Evolutionary conservation across 2,113 vertebrate genomes (phyloP), one percentile per base, ranked within the genome.

Genomic region (Oxyruncus cristatus): DNA sequence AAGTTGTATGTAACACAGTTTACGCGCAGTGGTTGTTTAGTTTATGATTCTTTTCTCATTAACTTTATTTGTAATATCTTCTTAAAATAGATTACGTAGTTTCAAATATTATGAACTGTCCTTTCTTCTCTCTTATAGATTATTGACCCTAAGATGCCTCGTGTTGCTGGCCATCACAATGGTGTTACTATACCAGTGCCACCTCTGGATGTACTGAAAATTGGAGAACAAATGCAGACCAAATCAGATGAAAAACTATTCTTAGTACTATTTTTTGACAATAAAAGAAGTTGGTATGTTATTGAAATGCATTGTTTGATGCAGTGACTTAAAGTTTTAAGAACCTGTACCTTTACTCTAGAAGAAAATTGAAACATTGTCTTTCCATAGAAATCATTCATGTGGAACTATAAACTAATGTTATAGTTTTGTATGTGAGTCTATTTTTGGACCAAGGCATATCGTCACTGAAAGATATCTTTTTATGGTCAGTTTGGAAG

Each of bases 151-250:
- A 99, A 99, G 98, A 99, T 99, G 99, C 99, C 99, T 16, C 98
- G 99, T 30, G 98, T 99, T 97, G 99, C 99, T 84, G 99, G 99
- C 95, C 99, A 99, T 97, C 99, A 99, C 98, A 99, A 99, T 0
- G 99, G 99, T 88, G 99, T 99, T 96, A 99, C 99, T 96, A 99
- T 99, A 96, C 99, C 99, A 14, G 98, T 98, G 91, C 99, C 99
- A 27, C 99, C 99, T 58, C 98, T 99, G 97, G 99, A 99, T 63
- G 99, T 99, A 94, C 98, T 99, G 85, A 98, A 98, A 98, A 98
- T 99, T 8, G 99, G 99, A 80, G 99, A 99, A 92, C 99, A 99
- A 98, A 99, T 99, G 99, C 99, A 99, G 98, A 99, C 99, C 98
- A 99, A 99, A 97, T 98, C 99, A 6, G 99, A 98, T 1, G 99